Evolutionary conservation across 2,888 invertebrate genomes (phyloP), one percentile per base, ranked within the genome.

Genomic region (Diarsia rubi): DNA sequence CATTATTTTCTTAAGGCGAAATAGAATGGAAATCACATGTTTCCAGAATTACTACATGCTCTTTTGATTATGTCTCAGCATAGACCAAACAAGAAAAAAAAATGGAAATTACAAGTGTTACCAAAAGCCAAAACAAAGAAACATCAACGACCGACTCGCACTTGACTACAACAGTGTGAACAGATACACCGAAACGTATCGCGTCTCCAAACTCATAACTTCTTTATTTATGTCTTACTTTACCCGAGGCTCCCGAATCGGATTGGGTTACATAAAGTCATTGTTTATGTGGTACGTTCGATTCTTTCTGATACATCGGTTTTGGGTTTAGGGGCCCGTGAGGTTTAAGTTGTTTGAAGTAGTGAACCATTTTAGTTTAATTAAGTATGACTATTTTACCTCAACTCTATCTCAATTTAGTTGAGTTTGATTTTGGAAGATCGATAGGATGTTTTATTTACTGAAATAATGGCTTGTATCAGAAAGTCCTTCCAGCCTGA

Each of bases 191-290:
- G 68, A 73, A 86, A 82, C 83, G 27, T 73, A 62, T 74, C 70
- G 75, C 71, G 63, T 79, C 83, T 82, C 84, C 79, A 82, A 82
- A 66, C 86, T 84, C 91, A 92, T 94, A 94, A 94, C 90, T 94
- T 82, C 87, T 90, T 86, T 93, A 93, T 93, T 94, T 93, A 94
- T 93, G 92, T 93, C 94, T 94, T 89, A 93, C 90, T 94, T 89
- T 85, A 75, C 69, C 80, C 82, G 66, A 79, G 77, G 87, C 87
- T 87, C 85, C 87, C 79, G 87, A 86, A 87, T 81, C 78, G 85
- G 88, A 90, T 94, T 89, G 88, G 82, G 91, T 94, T 94, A 92
- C 93, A 90, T 88, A 90, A 88, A 89, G 86, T 74, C 78, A 77
- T 90, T 90, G 89, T 93, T 93, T 93, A 93, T 91, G 92, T 69